Percentiles rank a stretch among this genome's conserved stretches.
These are phyloP conservation scores for Troilus luridus DNA, from an alignment of 2,888 invertebrate genomes.

Conservation along the genomic window DNA sequence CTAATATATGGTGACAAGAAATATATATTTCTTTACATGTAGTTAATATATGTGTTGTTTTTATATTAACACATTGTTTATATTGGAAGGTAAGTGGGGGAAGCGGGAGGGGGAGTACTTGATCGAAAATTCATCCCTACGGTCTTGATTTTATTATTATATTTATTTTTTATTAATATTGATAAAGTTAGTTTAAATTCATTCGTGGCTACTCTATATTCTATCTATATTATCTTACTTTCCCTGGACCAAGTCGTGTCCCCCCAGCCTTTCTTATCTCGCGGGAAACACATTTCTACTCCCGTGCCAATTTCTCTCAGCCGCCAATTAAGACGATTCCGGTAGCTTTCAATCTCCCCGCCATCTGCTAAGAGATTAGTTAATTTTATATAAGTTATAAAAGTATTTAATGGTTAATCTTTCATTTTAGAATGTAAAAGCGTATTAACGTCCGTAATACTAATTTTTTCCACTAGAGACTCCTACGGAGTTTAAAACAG, in stretches of 20 bases:
- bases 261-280: background rate
- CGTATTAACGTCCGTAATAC: background rate
- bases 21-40: too few relatives aligned
- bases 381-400: background rate
- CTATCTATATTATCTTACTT: background rate
- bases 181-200: background rate
- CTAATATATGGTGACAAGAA: too few relatives aligned
- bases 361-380: background rate
- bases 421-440: too few relatives aligned
- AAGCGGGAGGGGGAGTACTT: too few relatives aligned
- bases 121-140: too few relatives aligned
- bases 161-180: too few relatives aligned
- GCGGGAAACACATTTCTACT: background rate
- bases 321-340: background rate
- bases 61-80: too few relatives aligned
- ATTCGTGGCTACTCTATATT: background rate
- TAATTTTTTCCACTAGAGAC: background rate
- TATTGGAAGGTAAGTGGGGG: too few relatives aligned
- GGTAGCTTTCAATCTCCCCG: background rate
- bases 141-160: too few relatives aligned
- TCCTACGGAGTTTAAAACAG: background rate
- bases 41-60: too few relatives aligned
- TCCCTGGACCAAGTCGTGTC: background rate
- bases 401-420: background rate
- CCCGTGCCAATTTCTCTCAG: background rate